phyloP scores from a whole-genome alignment of 2,888 invertebrate species.

The Isoperla grammatica region DNA sequence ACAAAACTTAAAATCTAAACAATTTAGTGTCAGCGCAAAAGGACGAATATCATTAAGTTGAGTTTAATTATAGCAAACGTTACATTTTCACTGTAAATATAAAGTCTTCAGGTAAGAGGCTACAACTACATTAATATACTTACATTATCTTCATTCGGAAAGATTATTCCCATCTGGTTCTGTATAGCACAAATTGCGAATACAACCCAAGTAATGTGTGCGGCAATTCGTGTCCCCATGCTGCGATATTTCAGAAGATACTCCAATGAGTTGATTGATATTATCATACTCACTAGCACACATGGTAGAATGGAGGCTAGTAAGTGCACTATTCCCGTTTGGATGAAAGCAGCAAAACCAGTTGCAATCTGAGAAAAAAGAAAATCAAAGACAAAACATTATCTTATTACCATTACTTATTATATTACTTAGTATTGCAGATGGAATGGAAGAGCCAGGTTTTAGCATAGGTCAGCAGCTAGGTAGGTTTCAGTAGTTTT shows the following conservation, averaged over 20 bases:
- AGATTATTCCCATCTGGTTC: slow-evolving; percentile 41
- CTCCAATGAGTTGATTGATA: slow-evolving; percentile 30
- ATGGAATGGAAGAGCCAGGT: too few species aligned
- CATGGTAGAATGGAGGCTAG: slow-evolving; percentile 46
- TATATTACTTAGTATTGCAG: too few species aligned
- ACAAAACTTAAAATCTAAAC: too few species aligned
- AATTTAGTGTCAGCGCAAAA: too few species aligned
- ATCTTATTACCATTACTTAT: too few species aligned
- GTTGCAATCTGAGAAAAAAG: slow-evolving; percentile 43
- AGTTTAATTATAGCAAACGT: too few species aligned
- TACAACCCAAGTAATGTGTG: slow-evolving; percentile 31
- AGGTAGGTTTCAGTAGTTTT: too few species aligned
- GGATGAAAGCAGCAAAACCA: slow-evolving; percentile 41
- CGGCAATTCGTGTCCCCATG: slow-evolving; percentile 27
- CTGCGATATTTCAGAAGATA: slow-evolving; percentile 28
- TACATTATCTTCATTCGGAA: slow-evolving; percentile 40
- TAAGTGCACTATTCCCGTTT: slow-evolving; percentile 55
- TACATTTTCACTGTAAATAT: too few species aligned
- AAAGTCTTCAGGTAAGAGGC: too few species aligned
- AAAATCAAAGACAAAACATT: neutral
- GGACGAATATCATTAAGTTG: too few species aligned
- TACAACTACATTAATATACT: too few species aligned
- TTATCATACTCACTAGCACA: slow-evolving; percentile 35
- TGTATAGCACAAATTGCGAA: slow-evolving; percentile 44
- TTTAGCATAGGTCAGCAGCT: too few species aligned